Evolutionary conservation across 2,797 vertebrate species (phyloP).

Genomic region (Hemibagrus guttatus): DNA sequence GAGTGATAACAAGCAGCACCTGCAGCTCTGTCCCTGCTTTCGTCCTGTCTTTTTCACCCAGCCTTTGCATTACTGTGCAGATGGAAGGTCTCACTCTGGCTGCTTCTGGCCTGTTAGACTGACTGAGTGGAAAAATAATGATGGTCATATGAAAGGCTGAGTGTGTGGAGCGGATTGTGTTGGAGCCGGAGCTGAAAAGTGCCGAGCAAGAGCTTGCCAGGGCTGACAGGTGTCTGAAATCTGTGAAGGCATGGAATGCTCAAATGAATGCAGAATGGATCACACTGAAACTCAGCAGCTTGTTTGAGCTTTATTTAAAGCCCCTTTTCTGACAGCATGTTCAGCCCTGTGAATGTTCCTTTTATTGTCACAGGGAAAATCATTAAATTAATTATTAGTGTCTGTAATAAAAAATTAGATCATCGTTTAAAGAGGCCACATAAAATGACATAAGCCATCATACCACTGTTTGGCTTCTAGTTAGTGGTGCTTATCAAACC

Average conservation of each 20-base stretch:
- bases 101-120: constrained; percentile 67
- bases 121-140: constrained; percentile 77
- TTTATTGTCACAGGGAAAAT: constrained; percentile 1
- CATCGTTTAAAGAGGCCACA: background rate
- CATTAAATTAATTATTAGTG: constrained; percentile 7
- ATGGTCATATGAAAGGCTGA: constrained; percentile 59
- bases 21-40: constrained; percentile 48
- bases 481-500: background rate
- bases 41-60: constrained; percentile 35
- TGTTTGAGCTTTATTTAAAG: constrained; percentile 23
- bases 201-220: constrained; percentile 35
- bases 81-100: constrained; percentile 65
- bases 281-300: background rate
- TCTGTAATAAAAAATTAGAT: constrained; percentile 18
- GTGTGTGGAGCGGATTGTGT: constrained; percentile 22
- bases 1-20: constrained; percentile 63
- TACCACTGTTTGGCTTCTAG: background rate
- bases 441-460: constrained; percentile 6
- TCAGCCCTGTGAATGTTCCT: background rate
- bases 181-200: constrained; percentile 44
- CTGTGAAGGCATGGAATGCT: constrained; percentile 32
- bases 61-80: constrained; percentile 66
- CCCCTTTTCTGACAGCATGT: constrained; percentile 2
- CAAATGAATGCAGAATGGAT: constrained; percentile 6
- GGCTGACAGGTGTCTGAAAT: constrained; percentile 49